Evolutionary conservation across 2,113 vertebrate species (phyloP), one percentile per base, ranked within the genome.

Genomic region (Pica pica): DNA sequence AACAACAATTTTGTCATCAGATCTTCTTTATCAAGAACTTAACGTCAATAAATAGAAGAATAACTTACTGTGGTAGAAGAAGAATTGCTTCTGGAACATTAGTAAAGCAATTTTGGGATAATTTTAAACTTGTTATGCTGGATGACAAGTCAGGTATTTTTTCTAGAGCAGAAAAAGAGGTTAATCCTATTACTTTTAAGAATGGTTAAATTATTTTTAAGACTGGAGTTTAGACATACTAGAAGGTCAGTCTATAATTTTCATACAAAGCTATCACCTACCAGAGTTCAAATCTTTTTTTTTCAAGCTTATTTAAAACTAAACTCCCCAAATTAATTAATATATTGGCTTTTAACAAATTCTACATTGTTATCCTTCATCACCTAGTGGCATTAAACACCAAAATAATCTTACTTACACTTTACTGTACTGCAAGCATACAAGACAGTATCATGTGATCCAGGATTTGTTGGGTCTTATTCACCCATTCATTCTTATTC

Each of bases 41-140:
- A 86, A 76, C 3, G 35, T 87, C 13, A 77, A 46, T 30, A 90
- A 91, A 80, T 31, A 86, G 88, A 96, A 84, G 35, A 90, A 27
- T 23, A 95, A 98, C 99, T 98, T 98, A 99, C 99, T 98, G 98
- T 78, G 99, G 98, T 44, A 99, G 98, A 37, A 97, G 95, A 49
- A 99, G 98, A 88, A 99, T 94, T 26, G 97, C 96, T 88, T 98
- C 97, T 28, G 99, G 98, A 94, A 99, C 83, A 80, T 56, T 73
- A 39, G 57, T 95, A 95, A 99, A 99, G 74, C 24, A 86, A 97
- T 99, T 99, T 70, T 98, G 98, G 64, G 99, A 98, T 68, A 99
- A 97, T 96, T 99, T 99, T 89, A 99, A 50, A 12, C 97, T 98
- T 39, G 98, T 99, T 96, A 99, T 89, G 89, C 98, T 99, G 53